Evolutionary conservation across 2,797 vertebrate species (phyloP).

Genomic region (Falco peregrinus): DNA sequence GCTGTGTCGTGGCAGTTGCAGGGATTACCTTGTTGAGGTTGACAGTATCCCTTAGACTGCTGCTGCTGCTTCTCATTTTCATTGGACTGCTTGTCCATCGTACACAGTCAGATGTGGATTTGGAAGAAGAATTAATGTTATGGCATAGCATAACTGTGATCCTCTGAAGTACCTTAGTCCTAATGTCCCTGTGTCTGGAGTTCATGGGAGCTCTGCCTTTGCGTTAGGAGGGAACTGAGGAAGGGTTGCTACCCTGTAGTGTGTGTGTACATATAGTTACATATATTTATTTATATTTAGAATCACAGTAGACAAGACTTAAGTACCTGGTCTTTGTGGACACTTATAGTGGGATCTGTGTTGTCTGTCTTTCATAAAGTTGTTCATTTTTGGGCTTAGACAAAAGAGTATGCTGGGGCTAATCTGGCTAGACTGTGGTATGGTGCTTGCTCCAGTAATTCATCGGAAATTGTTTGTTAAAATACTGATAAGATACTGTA

Average conservation of each 20-base stretch:
- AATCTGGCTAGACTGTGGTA: neutral
- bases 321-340: neutral
- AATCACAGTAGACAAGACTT: neutral
- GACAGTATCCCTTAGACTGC: neutral
- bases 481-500: neutral
- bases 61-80: neutral
- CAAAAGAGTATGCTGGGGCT: neutral
- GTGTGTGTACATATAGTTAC: neutral
- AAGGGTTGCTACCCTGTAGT: neutral
- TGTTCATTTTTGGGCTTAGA: neutral
- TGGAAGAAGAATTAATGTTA: neutral
- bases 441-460: neutral
- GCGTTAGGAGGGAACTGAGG: neutral
- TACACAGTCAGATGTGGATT: neutral
- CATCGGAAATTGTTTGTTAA: neutral
- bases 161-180: neutral
- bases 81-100: neutral
- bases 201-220: neutral
- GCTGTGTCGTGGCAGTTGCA: neutral
- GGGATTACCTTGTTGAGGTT: neutral
- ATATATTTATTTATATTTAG: neutral
- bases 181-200: neutral
- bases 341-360: neutral
- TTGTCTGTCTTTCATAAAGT: neutral
- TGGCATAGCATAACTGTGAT: neutral